Base-by-base conservation (phyloP, 2,113 vertebrate species). In the Vireo altiloquus region DNA sequence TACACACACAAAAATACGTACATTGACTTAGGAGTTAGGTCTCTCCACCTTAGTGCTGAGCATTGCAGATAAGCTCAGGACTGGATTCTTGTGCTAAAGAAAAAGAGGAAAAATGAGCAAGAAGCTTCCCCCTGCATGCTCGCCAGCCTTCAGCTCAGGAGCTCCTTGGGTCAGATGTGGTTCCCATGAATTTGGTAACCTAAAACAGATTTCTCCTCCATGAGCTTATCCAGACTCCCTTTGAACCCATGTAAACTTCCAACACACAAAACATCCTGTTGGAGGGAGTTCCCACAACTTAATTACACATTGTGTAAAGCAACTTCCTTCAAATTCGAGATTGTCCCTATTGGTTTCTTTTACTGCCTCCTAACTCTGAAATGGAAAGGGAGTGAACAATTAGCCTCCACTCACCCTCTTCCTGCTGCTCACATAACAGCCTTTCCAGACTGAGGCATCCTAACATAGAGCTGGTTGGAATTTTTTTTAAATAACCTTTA, bases 231-330 rank as follows among this genome's bases (percentile, higher is more conserved):
- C 92, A 87, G 70, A 60, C 25, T 71, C 74, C n/a, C 76, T 93
- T 63, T 92, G 89, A 95, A 94, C 39, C 86, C 71, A 50, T 63
- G 56, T 66, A 90, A 92, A 94, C 87, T 94, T 82, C 70, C 82
- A 97, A 71, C 22, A 65, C 52, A 77, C 75, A 50, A 23, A 90
- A 88, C 33, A 94, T 93, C 92, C 94, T 89, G 91, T 65, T 42
- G 80, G 80, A 97, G 80, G 91, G 92, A 90, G 95, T 77, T 97
- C 92, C 95, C 89, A 86, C 76, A 93, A 75, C 64, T 90, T 94
- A 96, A 95, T 95, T 92, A 92, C 91, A 93, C 49, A 93, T 93
- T 95, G 96, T 95, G 39, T 90, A 95, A 95, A 95, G 80, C 86
- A 94, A 95, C 90, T 96, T 97, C 96, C 96, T 94, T 81, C 82